Conservation (phyloP, 2,797 vertebrate genomes). For the Sebastes minor region DNA sequence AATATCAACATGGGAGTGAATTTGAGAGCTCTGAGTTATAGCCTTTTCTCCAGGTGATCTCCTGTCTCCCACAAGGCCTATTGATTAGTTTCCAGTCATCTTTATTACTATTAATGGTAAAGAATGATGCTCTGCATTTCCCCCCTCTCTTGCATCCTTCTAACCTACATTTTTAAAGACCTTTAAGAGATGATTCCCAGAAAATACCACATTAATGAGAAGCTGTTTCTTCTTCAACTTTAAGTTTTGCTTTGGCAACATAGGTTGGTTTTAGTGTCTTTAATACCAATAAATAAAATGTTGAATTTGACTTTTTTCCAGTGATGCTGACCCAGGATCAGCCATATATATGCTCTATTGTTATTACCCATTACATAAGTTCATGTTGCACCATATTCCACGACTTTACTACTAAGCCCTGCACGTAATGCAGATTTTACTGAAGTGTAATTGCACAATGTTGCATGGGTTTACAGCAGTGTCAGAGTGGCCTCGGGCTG, state of each 20-base stretch:
- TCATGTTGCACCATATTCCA: conserved; percentile 3
- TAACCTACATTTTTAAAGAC: neutral
- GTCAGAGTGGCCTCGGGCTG: conserved; percentile 43
- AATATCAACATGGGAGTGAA: neutral
- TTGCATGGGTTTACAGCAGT: neutral
- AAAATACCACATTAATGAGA: neutral
- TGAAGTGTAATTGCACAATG: neutral
- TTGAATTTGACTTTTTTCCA: neutral
- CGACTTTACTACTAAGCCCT: neutral
- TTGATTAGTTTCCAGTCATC: conserved; percentile 8
- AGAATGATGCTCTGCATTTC: neutral
- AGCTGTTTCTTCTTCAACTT: neutral
- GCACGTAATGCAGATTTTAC: neutral
- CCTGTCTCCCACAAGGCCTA: neutral
- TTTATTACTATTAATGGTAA: neutral
- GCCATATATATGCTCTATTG: neutral
- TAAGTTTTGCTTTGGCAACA: neutral
- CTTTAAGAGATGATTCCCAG: neutral
- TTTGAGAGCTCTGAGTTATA: neutral
- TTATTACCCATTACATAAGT: conserved; percentile 32
- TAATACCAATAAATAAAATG: neutral
- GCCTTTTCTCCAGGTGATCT: conserved; percentile 3
- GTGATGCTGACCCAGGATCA: conserved; percentile 33
- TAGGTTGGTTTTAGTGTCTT: neutral
- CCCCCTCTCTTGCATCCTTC: neutral